phyloP scores from a whole-genome alignment of 2,113 vertebrate species.

The Lamprotornis superbus region DNA sequence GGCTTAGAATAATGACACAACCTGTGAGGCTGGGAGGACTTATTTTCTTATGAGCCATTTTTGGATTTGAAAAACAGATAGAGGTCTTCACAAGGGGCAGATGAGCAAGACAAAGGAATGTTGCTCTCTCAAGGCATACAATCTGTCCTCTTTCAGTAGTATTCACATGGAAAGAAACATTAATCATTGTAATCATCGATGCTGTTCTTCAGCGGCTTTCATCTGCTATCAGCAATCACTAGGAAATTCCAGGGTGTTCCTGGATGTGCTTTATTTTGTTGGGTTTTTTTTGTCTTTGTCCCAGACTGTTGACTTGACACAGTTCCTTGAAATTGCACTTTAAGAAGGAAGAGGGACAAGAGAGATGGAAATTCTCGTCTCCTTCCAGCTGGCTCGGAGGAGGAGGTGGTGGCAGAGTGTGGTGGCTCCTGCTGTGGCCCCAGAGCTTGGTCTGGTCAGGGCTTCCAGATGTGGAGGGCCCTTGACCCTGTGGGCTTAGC shows the following conservation, averaged over 20 bases:
- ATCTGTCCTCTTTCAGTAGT: background rate
- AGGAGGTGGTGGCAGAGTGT: background rate
- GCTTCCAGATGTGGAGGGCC: background rate
- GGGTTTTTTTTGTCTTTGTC: background rate
- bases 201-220: conserved; percentile 16
- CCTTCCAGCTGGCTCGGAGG: background rate
- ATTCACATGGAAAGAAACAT: conserved; percentile 37
- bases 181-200: conserved; percentile 2
- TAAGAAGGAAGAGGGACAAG: background rate
- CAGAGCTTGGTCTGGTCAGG: background rate
- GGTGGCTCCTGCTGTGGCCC: background rate
- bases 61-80: conserved; percentile 22
- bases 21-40: background rate
- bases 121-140: background rate
- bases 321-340: conserved; percentile 34
- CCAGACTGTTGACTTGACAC: conserved; percentile 22
- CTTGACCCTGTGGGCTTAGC: background rate
- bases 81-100: conserved; percentile 5
- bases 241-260: conserved; percentile 59
- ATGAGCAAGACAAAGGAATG: conserved; percentile 55
- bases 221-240: conserved; percentile 49
- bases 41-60: background rate
- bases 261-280: background rate
- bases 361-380: background rate
- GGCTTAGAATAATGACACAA: conserved; percentile 37